phyloP scores from a whole-genome alignment of 2,113 vertebrate species.

The Coracopsis vasa region DNA sequence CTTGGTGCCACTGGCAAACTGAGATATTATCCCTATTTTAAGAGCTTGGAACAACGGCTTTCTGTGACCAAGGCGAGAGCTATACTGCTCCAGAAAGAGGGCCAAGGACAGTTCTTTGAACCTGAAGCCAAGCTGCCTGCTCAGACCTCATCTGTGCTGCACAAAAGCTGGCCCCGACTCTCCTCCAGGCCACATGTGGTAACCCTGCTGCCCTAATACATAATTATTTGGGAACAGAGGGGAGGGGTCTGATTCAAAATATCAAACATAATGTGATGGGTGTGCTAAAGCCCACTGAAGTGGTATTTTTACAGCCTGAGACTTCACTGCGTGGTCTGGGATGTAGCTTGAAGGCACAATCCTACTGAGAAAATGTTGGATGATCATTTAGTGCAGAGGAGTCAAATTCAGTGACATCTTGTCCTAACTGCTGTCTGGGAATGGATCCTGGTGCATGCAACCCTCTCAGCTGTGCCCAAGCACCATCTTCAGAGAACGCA shows the following conservation, averaged over 20 bases:
- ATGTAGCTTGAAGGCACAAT: not conserved
- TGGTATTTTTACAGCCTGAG: not conserved
- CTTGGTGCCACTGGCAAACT: not conserved
- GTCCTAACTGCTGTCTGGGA: not conserved
- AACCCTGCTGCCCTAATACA: not conserved
- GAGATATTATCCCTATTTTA: not conserved
- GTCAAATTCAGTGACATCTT: not conserved
- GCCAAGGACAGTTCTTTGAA: not conserved
- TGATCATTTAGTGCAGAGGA: fast-evolving
- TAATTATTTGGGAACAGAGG: not conserved
- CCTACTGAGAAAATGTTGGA: not conserved
- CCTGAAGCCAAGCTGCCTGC: not conserved
- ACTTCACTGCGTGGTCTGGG: not conserved
- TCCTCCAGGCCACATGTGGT: not conserved
- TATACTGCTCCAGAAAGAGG: not conserved
- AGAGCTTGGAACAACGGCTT: not conserved
- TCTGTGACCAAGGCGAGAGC: not conserved
- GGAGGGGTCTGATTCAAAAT: not conserved
- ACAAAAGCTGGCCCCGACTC: not conserved
- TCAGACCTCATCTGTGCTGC: not conserved
- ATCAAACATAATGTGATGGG: not conserved
- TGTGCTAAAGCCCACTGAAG: not conserved
- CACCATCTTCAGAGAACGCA: not conserved
- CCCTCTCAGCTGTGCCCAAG: fast-evolving
- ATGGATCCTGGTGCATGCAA: not conserved